Evolutionary conservation across 2,797 vertebrate genomes (phyloP), one percentile per base, ranked within the genome.

Genomic region (Hydrocynus forskahlii): DNA sequence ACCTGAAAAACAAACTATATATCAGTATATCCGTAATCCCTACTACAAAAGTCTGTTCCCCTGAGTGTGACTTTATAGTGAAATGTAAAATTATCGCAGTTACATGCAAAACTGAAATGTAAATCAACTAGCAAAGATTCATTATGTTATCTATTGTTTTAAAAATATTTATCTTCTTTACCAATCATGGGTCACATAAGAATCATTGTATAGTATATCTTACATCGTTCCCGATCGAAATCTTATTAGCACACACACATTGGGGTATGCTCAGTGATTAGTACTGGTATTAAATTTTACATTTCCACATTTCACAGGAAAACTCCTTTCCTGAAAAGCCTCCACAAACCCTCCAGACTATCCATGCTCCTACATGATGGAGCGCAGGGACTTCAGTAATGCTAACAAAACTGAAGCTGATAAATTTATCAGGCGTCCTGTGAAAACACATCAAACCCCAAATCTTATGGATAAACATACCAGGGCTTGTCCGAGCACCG

Each of bases 381-480:
- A 93, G 90, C 78, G 81, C 85, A 86, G 86, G 80, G 69, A 82
- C 59, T 64, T 88, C 4, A 80, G 84, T 75, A 89, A 91, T 82
- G 80, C 88, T 88, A 89, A 91, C 89, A 90, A 83, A 90, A 89
- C 83, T 92, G 87, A 92, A 92, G 85, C 90, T 92, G 91, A 94
- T 94, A 88, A 92, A 94, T 92, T 91, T 48, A 72, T 90, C 90
- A 85, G 86, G 82, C 70, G 68, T 35, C 50, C 86, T 88, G 88
- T 84, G 85, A 92, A 93, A 93, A 93, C 91, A 93, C 89, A 91
- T 92, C 91, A 92, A 91, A 92, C 84, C 43, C 68, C 55, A 55
- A 83, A 90, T 87, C 88, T 79, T 84, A 74, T 43, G 69, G 88
- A 88, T 89, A 93, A 93, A 93, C 91, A 92, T 92, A 90, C 87